phyloP scores from a whole-genome alignment of 2,888 invertebrate genomes.

The Serrognathus titanus region DNA sequence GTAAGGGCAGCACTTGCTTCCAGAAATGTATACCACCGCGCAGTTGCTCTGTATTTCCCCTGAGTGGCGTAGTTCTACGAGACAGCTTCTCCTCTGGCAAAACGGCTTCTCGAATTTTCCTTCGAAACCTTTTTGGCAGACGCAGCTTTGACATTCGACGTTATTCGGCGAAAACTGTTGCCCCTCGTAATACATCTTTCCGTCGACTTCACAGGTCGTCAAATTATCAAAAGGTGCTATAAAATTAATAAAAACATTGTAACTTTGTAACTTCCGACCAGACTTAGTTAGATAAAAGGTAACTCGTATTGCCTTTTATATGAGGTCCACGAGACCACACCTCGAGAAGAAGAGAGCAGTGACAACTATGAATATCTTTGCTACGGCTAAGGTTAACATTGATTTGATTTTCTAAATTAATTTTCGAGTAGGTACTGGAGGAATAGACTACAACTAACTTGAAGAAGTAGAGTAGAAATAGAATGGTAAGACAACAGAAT shows the following conservation, averaged over 20 bases:
- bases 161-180: constrained; percentile 17
- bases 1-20: constrained; percentile 22
- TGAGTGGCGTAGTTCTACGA: constrained; percentile 18
- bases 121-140: constrained; percentile 24
- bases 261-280: no score
- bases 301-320: no score
- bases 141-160: constrained; percentile 21
- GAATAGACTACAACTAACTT: no score
- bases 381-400: no score
- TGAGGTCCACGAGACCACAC: no score
- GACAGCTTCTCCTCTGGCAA: constrained; percentile 21
- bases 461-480: no score
- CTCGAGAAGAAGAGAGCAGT: no score
- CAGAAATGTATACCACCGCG: constrained; percentile 24
- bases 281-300: no score
- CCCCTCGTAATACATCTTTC: constrained; percentile 22
- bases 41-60: constrained; percentile 22
- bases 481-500: no score
- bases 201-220: constrained; percentile 16
- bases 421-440: no score
- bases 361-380: no score
- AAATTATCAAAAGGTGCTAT: constrained; percentile 12
- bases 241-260: neutral
- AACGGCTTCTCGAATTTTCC: constrained; percentile 26
- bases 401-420: no score